phyloP scores from a whole-genome alignment of 1,140 invertebrate genomes.

The Platyscapa corneri region DNA sequence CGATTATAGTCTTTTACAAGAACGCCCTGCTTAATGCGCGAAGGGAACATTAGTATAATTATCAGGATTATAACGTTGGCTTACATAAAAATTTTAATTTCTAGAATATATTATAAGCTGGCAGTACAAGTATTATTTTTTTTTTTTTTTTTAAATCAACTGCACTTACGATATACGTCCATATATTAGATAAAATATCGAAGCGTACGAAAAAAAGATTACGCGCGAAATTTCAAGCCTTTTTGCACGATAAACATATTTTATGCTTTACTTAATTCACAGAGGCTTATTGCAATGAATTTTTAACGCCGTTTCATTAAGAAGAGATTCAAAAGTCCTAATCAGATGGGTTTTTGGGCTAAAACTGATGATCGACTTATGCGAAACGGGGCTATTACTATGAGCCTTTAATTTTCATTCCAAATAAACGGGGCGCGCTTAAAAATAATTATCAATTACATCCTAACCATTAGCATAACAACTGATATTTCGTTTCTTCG shows the following conservation, averaged over 20 bases:
- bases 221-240: neutral
- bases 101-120: neutral
- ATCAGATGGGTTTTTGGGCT: neutral
- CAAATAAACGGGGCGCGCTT: neutral
- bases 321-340: neutral
- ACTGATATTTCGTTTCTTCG: no score
- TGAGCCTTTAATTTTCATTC: neutral
- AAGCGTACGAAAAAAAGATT: neutral
- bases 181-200: neutral
- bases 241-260: neutral
- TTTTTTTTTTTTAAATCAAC: neutral
- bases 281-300: neutral
- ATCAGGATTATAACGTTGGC: slow-evolving; percentile 10
- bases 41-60: slow-evolving; percentile 4
- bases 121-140: neutral
- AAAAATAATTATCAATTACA: neutral
- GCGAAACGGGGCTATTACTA: no score
- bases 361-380: neutral
- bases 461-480: no score
- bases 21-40: neutral
- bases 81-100: slow-evolving; percentile 13
- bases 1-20: slow-evolving; percentile 3
- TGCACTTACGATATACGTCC: neutral
- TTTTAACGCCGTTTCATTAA: neutral
- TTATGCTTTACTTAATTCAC: neutral